Percentiles rank a stretch among this genome's conserved stretches.
phyloP scores from a whole-genome alignment of 2,113 vertebrate genomes.

The Phycodurus eques region DNA sequence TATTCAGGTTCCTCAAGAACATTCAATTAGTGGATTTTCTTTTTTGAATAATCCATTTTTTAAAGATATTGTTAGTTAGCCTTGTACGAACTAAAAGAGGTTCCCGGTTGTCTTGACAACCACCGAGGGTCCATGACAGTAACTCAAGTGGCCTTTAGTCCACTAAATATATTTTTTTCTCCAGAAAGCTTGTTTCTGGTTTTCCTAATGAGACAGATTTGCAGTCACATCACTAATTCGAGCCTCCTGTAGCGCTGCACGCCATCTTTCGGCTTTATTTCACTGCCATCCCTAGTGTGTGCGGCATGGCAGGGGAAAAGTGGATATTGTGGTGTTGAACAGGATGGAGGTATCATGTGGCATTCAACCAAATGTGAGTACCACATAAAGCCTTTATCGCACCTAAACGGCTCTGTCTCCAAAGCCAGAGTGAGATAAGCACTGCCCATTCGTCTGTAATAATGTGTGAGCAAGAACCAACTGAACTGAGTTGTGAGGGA shows the following conservation, averaged over 20 bases:
- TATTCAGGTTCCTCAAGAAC: too few relatives aligned
- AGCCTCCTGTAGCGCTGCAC: slow-evolving; percentile 24
- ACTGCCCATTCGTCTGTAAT: slow-evolving; percentile 67
- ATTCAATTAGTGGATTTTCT: not conserved
- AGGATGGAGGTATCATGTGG: slow-evolving; percentile 40
- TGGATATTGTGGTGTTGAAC: slow-evolving; percentile 40
- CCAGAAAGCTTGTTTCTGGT: slow-evolving; percentile 34
- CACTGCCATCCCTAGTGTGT: slow-evolving; percentile 25
- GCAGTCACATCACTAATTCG: slow-evolving; percentile 27
- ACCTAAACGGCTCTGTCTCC: slow-evolving; percentile 67
- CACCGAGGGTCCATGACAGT: slow-evolving; percentile 23
- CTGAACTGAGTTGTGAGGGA: slow-evolving; percentile 56
- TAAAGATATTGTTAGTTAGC: not conserved
- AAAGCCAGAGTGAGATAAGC: slow-evolving; percentile 65
- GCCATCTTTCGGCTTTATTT: slow-evolving; percentile 28
- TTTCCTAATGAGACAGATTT: slow-evolving; percentile 20
- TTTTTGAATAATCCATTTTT: not conserved
- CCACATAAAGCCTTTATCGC: slow-evolving; percentile 71
- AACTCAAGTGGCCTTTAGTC: slow-evolving; percentile 34
- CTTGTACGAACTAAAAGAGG: slow-evolving; percentile 6
- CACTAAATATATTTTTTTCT: slow-evolving; percentile 21
- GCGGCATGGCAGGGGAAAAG: slow-evolving; percentile 28
- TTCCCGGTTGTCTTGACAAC: slow-evolving; percentile 26
- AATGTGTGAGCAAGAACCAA: slow-evolving; percentile 57
- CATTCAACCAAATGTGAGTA: slow-evolving; percentile 60